Evolutionary conservation across 2,888 invertebrate species (phyloP).

Genomic region (Blera fallax): DNA sequence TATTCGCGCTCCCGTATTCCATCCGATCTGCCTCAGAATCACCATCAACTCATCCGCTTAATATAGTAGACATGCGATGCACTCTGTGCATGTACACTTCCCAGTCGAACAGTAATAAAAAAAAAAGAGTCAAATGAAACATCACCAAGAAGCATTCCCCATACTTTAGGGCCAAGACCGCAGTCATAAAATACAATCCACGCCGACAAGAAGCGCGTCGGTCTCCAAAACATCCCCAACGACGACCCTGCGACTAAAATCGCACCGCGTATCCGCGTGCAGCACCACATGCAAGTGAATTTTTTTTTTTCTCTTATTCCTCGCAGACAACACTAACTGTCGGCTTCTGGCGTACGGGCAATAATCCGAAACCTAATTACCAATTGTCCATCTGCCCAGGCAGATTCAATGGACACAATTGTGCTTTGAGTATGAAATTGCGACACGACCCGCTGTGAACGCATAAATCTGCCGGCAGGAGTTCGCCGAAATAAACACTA

Average conservation of each 20-base stretch:
- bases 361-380: constrained; percentile 64
- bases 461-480: constrained; percentile 59
- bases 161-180: constrained; percentile 51
- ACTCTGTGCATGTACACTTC: constrained; percentile 21
- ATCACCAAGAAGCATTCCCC: constrained; percentile 37
- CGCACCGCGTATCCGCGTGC: constrained; percentile 30
- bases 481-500: constrained; percentile 53
- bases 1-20: constrained; percentile 61
- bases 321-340: constrained; percentile 6
- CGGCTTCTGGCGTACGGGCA: constrained; percentile 23
- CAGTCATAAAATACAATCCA: constrained; percentile 69
- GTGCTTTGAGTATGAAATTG: constrained; percentile 47
- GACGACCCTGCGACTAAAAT: constrained; percentile 18
- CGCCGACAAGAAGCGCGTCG: constrained; percentile 58
- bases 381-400: constrained; percentile 54
- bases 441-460: constrained; percentile 42
- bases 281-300: constrained; percentile 32
- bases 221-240: constrained; percentile 14
- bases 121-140: constrained; percentile 26
- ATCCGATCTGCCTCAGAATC: constrained; percentile 46
- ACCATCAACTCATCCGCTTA: constrained; percentile 40
- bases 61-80: constrained; percentile 28
- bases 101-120: constrained; percentile 1
- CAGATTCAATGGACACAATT: constrained; percentile 46
- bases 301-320: constrained; percentile 51